Evolutionary conservation across 2,888 invertebrate genomes (phyloP), one percentile per base, ranked within the genome.

Genomic region (Chymomyza fuscimana): DNA sequence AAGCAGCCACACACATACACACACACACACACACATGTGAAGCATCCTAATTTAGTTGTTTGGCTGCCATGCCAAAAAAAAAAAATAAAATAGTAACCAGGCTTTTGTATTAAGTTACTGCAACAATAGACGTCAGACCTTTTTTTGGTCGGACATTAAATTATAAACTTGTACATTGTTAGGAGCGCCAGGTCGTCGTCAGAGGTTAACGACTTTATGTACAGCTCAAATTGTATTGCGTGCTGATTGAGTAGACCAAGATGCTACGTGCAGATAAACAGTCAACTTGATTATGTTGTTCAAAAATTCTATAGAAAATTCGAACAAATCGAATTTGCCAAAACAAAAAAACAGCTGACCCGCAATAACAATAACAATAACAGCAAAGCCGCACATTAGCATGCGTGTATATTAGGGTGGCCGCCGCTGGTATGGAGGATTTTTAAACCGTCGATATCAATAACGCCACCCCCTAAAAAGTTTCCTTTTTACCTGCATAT

Each of bases 161-260:
- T 54, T 54, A 54, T 54, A 54, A 54, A 54, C 22, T 54, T 16
- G 54, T 22, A 9, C 16, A 54, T 22, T 54, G 54, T 54, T 54
- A 54, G 54, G 19, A 9, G 9, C 19, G 54, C 19, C 16, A 2
- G 9, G 25, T 25, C 25, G 16, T 52, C 7, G 54, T 54, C 22
- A 54, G 54, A 78, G 86, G 78, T 81, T 76, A 77, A 70, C 79
- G 86, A 86, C 86, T 86, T 54, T 85, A 69, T 81, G 70, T 83
- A 78, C 76, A 78, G 71, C 68, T 66, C 40, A 19, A 81, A 83
- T 76, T 68, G 66, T 79, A 78, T 79, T 79, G 78, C 78, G 78
- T 79, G 79, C 74, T 76, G 76, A 22, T 54, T 16, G 54, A 54
- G 54, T 54, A 10, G 54, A 4, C 15, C 22, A 54, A 54, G 54